Evolutionary conservation across 2,113 vertebrate genomes (phyloP).

Genomic region (Ceyx margarethae): DNA sequence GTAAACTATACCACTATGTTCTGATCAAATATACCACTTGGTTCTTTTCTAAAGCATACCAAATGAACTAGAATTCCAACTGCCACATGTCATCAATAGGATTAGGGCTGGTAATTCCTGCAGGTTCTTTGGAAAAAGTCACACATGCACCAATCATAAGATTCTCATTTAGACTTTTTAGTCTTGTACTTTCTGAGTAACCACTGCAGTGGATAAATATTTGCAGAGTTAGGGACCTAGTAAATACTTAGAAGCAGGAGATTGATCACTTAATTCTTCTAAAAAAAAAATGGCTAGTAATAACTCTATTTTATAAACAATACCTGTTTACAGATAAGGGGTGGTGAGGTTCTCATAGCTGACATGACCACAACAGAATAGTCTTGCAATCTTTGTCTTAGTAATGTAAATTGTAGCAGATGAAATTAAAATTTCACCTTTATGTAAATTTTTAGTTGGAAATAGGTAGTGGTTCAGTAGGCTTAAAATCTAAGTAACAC

Average conservation of each 20-base stretch:
- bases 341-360: background rate
- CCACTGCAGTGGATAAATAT: background rate
- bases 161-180: background rate
- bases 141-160: background rate
- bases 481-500: background rate
- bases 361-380: background rate
- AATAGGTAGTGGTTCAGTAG: background rate
- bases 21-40: background rate
- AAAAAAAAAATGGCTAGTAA: background rate
- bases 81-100: background rate
- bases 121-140: background rate
- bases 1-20: background rate
- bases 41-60: background rate
- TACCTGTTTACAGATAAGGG: background rate
- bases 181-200: background rate
- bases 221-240: background rate
- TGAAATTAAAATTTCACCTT: background rate
- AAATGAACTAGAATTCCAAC: background rate
- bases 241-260: background rate
- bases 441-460: background rate
- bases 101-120: background rate
- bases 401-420: background rate
- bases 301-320: background rate
- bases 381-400: background rate
- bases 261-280: background rate